Evolutionary conservation across 2,888 invertebrate genomes (phyloP).

Genomic region (Agrochola litura): DNA sequence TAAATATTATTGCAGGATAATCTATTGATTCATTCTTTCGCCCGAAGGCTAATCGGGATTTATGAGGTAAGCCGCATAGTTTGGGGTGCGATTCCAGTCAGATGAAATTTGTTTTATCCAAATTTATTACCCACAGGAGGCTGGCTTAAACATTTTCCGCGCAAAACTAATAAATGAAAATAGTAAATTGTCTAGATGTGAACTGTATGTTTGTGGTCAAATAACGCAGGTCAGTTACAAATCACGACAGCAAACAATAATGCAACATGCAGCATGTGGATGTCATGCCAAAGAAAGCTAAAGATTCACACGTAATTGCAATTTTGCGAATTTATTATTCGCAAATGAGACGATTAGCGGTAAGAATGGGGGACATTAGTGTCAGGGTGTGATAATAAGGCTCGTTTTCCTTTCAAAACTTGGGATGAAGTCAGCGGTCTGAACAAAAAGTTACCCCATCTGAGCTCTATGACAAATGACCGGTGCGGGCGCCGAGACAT

Average conservation of each 20-base stretch:
- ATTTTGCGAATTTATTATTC: conserved; percentile 73
- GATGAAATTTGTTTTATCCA: conserved; percentile 88
- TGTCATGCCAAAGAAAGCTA: conserved; percentile 47
- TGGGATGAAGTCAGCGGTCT: conserved; percentile 84
- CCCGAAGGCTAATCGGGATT: conserved; percentile 83
- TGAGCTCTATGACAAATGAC: conserved; percentile 88
- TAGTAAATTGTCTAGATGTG: conserved; percentile 47
- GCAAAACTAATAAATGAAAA: conserved; percentile 74
- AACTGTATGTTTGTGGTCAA: conserved; percentile 40
- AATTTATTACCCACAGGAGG: conserved; percentile 85
- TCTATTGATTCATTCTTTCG: conserved; percentile 83
- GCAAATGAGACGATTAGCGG: conserved; percentile 78
- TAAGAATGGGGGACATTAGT: conserved; percentile 80
- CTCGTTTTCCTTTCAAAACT: conserved; percentile 85
- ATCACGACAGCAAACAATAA: conserved; percentile 23
- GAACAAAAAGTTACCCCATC: conserved; percentile 88
- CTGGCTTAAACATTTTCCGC: conserved; percentile 81
- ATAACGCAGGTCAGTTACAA: conserved; percentile 34
- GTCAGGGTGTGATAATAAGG: conserved; percentile 80
- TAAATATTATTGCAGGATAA: conserved; percentile 79
- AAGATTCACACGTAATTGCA: conserved; percentile 60
- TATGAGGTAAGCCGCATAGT: conserved; percentile 85
- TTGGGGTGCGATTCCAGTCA: conserved; percentile 82
- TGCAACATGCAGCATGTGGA: not conserved
- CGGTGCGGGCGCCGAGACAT: conserved; percentile 76